Percentiles rank a stretch among this genome's conserved stretches.
These are phyloP conservation scores for Psittacula echo DNA, from an alignment of 2,797 vertebrate genomes.

Conservation along the genomic window DNA sequence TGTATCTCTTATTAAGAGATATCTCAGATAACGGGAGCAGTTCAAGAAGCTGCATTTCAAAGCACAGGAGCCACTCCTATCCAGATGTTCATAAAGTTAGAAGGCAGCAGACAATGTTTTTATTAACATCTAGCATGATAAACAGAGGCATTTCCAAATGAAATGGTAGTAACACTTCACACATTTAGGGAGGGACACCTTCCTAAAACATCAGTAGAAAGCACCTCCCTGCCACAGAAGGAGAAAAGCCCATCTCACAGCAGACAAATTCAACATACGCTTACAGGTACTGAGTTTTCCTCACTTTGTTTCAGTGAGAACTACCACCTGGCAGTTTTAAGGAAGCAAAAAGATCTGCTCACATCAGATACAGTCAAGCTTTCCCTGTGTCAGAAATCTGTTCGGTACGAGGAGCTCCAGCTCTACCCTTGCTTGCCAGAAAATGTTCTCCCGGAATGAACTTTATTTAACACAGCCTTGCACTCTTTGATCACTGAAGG, in stretches of 20 bases:
- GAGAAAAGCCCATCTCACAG: background rate
- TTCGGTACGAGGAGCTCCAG: background rate
- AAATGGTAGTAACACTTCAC: background rate
- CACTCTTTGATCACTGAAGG: constrained; percentile 19
- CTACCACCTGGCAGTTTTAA: background rate
- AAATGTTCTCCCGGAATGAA: background rate
- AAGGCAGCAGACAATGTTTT: background rate
- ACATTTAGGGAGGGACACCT: constrained; percentile 2
- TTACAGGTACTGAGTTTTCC: background rate
- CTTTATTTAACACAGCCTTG: background rate
- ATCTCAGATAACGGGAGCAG: background rate
- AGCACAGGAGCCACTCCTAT: background rate
- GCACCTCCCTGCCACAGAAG: background rate
- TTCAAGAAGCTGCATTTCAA: constrained; percentile 25
- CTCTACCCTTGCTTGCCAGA: background rate
- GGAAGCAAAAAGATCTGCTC: background rate
- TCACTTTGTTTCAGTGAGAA: background rate
- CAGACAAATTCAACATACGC: background rate
- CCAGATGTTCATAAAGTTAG: background rate
- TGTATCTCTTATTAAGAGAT: background rate
- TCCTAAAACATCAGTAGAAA: background rate
- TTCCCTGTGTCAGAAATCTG: background rate
- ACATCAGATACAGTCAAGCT: background rate
- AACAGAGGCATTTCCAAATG: constrained; percentile 36
- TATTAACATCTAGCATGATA: constrained; percentile 5